A percentile compares a stretch with the other conserved stretches of the same genome.
Evolutionary conservation across 2,113 vertebrate species (phyloP).

Genomic region (Tympanuchus pallidicinctus): DNA sequence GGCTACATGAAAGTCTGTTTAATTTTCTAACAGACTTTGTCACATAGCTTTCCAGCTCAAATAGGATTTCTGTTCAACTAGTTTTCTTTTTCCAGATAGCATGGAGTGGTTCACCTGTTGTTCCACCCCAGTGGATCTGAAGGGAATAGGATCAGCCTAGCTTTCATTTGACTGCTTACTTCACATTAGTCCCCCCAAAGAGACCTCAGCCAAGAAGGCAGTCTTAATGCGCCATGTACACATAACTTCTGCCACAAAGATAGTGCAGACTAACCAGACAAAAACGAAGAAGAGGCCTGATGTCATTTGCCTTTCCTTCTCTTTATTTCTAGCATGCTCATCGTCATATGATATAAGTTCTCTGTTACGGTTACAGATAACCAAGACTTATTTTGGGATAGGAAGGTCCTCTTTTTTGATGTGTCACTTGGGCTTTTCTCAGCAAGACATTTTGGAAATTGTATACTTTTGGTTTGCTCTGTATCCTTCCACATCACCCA

Average conservation of each 20-base stretch:
- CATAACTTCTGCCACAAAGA: neutral
- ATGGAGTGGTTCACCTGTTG: neutral
- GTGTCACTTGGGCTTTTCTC: neutral
- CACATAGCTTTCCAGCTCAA: neutral
- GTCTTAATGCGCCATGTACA: neutral
- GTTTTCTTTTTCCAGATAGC: neutral
- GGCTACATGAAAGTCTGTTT: neutral
- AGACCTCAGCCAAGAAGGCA: neutral
- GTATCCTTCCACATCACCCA: neutral
- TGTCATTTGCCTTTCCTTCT: neutral
- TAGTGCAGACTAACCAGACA: neutral
- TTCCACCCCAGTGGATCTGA: neutral
- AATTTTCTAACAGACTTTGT: neutral
- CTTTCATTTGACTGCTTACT: neutral
- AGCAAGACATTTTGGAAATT: neutral
- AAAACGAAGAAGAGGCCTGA: neutral
- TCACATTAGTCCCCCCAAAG: neutral
- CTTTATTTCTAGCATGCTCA: neutral
- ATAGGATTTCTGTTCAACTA: neutral
- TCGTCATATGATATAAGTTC: conserved; percentile 12
- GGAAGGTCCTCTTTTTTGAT: conserved; percentile 6
- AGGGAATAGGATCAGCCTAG: neutral
- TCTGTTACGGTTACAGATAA: neutral
- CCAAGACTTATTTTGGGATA: neutral
- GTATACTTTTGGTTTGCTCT: neutral